Evolutionary conservation across 2,797 vertebrate genomes (phyloP), one percentile per base, ranked within the genome.

Genomic region (Hydrolagus colliei): DNA sequence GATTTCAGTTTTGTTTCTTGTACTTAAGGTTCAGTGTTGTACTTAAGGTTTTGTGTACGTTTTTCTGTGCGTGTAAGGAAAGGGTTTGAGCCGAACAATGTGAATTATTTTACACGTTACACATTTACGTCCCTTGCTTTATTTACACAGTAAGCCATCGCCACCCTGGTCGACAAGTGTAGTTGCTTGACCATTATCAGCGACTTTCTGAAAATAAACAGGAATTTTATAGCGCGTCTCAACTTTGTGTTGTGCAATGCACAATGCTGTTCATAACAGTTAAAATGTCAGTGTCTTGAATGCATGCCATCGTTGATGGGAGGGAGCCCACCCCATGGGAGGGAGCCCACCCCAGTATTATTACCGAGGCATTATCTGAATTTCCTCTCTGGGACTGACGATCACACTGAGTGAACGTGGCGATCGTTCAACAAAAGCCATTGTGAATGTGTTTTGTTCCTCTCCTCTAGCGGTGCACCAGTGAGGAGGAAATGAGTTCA

Each of bases 401-500:
- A 2, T 13, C 77, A 32, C 41, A 18, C 79, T 16, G 65, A 71
- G 78, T 35, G 27, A 84, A 68, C 65, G 63, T 84, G 32, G 35
- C 9, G 65, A 35, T 71, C n/a, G 79, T 84, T 84, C 79, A 52
- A 65, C n/a, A 20, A 41, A 71, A n/a, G 63, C 62, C 65, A 71
- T 84, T 84, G 79, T 84, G 65, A 41, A 20, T 67, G 65, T 35
- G 79, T 84, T 71, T 71, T 84, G 65, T 71, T 84, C 32, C 79
- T 52, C 79, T 82, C 27, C 65, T 52, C 65, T 71, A 63, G 79
- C 79, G 65, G 79, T 52, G 32, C 65, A 84, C 27, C 79, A 84
- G 65, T 20, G 63, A 67, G 32, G 79, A 84, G 79, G 79, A 84
- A 84, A 84, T 84, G 79, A 84, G 79, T 84, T 84, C 79, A 84